A percentile compares a stretch with the other conserved stretches of the same genome.
Evolutionary conservation across 2,888 invertebrate species (phyloP).

Genomic region (Idaea dimidiata): DNA sequence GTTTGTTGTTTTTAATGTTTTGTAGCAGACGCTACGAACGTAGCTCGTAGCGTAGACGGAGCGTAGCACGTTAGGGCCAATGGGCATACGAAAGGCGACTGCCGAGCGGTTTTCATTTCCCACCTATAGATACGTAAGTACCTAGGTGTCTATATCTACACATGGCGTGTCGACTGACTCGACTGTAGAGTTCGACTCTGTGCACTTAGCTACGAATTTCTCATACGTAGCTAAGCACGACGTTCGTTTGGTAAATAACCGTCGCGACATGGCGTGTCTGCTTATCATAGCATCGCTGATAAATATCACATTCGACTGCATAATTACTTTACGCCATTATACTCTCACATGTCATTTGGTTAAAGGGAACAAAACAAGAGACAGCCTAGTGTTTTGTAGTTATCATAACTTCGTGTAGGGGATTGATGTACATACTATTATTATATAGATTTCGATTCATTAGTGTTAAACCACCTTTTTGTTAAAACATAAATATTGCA

Average conservation of each 20-base stretch:
- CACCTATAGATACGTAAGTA: conserved; percentile 21
- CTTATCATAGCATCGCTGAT: conserved; percentile 49
- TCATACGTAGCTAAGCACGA: conserved; percentile 1
- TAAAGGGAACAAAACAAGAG: no score
- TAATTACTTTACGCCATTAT: conserved; percentile 26
- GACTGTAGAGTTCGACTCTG: conserved; percentile 18
- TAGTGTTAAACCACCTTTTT: no score
- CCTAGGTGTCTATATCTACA: conserved; percentile 12
- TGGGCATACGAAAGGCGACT: conserved; percentile 52
- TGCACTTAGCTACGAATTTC: conserved; percentile 21
- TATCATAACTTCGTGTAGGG: no score
- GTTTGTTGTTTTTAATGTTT: neutral
- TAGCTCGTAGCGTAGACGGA: conserved; percentile 49
- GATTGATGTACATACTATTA: no score
- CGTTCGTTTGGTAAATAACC: conserved; percentile 50
- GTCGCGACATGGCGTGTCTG: conserved; percentile 38
- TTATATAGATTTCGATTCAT: no score
- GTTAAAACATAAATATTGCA: no score
- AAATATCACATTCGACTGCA: conserved; percentile 41
- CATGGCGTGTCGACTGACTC: conserved; percentile 23
- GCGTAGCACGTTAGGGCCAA: conserved; percentile 39
- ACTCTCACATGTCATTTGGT: neutral
- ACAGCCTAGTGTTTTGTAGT: no score
- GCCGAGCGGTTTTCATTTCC: conserved; percentile 33
- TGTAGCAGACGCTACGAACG: conserved; percentile 37